phyloP scores from a whole-genome alignment of 2,888 invertebrate species.

The Drosophila aldrichi region DNA sequence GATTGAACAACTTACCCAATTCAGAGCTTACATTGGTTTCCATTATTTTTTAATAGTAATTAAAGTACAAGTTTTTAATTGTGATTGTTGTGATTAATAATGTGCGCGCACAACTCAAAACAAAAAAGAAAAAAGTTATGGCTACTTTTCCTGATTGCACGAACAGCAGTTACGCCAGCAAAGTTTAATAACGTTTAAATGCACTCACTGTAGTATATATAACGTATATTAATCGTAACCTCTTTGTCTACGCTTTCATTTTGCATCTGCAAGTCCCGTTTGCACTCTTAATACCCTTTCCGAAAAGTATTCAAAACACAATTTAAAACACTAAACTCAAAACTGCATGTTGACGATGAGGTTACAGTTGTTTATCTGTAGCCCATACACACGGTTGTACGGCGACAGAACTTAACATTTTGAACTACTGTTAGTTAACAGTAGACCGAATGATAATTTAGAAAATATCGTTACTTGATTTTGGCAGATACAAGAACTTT shows the following conservation, averaged over 20 bases:
- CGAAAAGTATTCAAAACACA: slow-evolving; percentile 62
- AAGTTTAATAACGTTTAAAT: slow-evolving; percentile 17
- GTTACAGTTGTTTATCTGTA: slow-evolving; percentile 59
- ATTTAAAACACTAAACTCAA: slow-evolving; percentile 68
- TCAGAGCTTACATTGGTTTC: slow-evolving; percentile 31
- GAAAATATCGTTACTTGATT: background rate
- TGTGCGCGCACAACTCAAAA: slow-evolving; percentile 61
- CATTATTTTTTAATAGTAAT: slow-evolving; percentile 18
- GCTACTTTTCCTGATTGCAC: slow-evolving; percentile 36
- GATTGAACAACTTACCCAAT: slow-evolving; percentile 37
- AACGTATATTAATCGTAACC: slow-evolving; percentile 7
- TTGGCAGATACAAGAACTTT: background rate
- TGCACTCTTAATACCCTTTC: slow-evolving; percentile 22
- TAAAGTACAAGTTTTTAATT: background rate
- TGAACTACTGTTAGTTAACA: slow-evolving; percentile 25
- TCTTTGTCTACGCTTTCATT: slow-evolving; percentile 4
- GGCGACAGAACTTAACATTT: slow-evolving; percentile 22
- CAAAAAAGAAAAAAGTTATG: slow-evolving; percentile 45
- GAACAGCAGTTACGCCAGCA: slow-evolving; percentile 39
- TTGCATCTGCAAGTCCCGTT: slow-evolving; percentile 6
- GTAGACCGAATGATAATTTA: background rate
- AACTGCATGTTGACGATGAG: slow-evolving; percentile 63
- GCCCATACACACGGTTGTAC: slow-evolving; percentile 46
- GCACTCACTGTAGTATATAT: slow-evolving; percentile 2
- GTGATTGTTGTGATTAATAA: slow-evolving; percentile 34